phyloP scores from a whole-genome alignment of 1,140 invertebrate species.

The Paracyclopina nana region DNA sequence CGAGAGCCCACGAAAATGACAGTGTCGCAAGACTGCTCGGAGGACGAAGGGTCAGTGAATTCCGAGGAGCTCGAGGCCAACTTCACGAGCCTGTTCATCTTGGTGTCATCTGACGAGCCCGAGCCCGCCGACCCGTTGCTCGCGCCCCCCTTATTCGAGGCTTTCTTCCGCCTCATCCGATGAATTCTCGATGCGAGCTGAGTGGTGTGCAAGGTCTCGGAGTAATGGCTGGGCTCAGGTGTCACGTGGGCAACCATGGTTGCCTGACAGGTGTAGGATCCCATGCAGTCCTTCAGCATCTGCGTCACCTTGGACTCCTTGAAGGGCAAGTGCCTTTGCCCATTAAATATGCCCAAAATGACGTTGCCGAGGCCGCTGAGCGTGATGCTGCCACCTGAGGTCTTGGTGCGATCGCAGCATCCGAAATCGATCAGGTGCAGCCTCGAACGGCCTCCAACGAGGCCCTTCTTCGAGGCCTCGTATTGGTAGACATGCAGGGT shows the following conservation, averaged over 20 bases:
- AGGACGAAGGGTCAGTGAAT: constrained; percentile 8
- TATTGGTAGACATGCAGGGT: constrained; percentile 91
- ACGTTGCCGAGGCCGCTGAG: constrained; percentile 85
- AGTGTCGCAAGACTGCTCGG: constrained; percentile 55
- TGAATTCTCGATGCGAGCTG: constrained; percentile 83
- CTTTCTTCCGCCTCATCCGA: constrained; percentile 56
- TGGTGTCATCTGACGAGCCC: constrained; percentile 4
- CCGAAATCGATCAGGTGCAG: constrained; percentile 83
- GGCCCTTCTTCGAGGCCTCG: constrained; percentile 41
- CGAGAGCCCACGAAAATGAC: constrained; percentile 76
- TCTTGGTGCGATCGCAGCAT: constrained; percentile 44
- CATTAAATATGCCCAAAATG: constrained; percentile 79
- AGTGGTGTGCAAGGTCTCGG: constrained; percentile 73
- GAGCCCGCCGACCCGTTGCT: not conserved
- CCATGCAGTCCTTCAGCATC: constrained; percentile 71
- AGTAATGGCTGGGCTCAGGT: constrained; percentile 53
- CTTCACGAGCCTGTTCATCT: constrained; percentile 3
- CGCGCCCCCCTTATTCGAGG: constrained; percentile 24
- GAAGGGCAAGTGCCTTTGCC: constrained; percentile 79
- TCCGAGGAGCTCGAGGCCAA: not conserved
- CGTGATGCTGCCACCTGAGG: constrained; percentile 60
- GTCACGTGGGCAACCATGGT: constrained; percentile 91
- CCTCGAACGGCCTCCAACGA: constrained; percentile 74
- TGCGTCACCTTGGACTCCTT: constrained; percentile 43
- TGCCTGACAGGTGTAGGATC: constrained; percentile 75